Base-by-base conservation (phyloP, 2,797 vertebrate genomes). In the Pangasius sanitwongsei region DNA sequence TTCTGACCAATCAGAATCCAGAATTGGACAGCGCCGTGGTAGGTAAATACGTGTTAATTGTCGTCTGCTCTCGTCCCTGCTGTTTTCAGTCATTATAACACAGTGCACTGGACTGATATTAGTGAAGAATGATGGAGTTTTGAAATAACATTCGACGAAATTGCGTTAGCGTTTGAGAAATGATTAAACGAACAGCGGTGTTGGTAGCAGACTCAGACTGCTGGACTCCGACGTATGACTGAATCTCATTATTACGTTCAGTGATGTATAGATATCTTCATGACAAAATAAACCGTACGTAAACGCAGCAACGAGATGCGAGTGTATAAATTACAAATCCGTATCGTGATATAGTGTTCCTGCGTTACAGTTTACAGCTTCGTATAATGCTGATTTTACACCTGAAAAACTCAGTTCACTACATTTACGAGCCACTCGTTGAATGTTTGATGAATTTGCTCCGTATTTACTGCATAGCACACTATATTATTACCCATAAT, bases 91-190 rank as follows among this genome's bases (percentile, higher is more conserved):
- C 83, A 69, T 85, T 85, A 85, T 25, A 25, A 70, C 65, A 8
- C 83, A 53, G 65, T 3, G 65, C 44, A 53, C 65, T 13, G 48
- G 83, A 85, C 83, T 31, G 83, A 85, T 53, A 85, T 85, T 85
- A 85, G 83, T 25, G 83, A 70, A 85, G 83, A 55, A 85, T 85
- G n/a, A 85, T 85, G 83, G 44, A 85, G 63, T 53, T 85, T 85
- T 55, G 18, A 85, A 85, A 70, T 34, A 85, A 34, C 44, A 34
- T 85, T 70, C n/a, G 16, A 37, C 8, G 0, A 85, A 85, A 85
- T 85, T 25, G n/a, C 20, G 65, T 85, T 85, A 85, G 48, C 59
- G 48, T 85, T 55, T 31, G 65, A 85, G 83, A 53, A 70, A 70
- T 85, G 83, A 85, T 55, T 70, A 70, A 69, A 69, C 3, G 65